Evolutionary conservation across 1,140 invertebrate genomes (phyloP), one percentile per base, ranked within the genome.

Genomic region (Drosophila asahinai): DNA sequence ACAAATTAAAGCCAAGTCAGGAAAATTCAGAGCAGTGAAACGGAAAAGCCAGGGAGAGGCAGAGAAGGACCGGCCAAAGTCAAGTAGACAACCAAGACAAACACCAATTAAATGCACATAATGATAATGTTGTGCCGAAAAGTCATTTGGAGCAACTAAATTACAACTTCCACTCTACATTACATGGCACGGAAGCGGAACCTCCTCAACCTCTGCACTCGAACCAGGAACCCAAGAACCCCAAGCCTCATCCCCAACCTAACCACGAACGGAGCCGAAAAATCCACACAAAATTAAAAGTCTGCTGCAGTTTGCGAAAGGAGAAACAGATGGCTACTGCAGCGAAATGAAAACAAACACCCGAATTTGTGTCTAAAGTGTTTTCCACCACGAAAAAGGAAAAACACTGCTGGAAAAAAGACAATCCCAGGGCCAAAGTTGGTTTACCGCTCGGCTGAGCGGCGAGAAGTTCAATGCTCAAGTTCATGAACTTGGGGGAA

Each of bases 121-220:
- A 89, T 86, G 84, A 87, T 89, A 89, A 87, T 87, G 84, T 89
- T 89, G 84, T 89, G 84, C 86, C 78, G 86, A 89, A 90, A 90
- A 90, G 86, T 90, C 84, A 82, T 89, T 87, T 80, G 81, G 66
- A 84, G 84, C 82, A 90, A 89, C 78, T 90, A 86, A 89, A 90
- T 87, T 87, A 89, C 86, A 89, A 89, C 86, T 89, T 89, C 86
- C 86, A 90, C 81, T 84, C 81, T 84, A 89, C 78, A 89, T 86
- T 87, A 87, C 77, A 79, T 81, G 84, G 74, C 75, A 81, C 48
- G 75, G 77, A 75, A 84, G 73, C 77, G 84, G 86, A 72, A 72
- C 76, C 76, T 62, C 66, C 76, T 57, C 52, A 27, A 42, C 40
- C 43, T 38, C 47, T 25, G 8, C 6, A 6, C 62, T 22, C 40